phyloP scores from a whole-genome alignment of 2,888 invertebrate genomes.

The Epistrophe grossulariae region DNA sequence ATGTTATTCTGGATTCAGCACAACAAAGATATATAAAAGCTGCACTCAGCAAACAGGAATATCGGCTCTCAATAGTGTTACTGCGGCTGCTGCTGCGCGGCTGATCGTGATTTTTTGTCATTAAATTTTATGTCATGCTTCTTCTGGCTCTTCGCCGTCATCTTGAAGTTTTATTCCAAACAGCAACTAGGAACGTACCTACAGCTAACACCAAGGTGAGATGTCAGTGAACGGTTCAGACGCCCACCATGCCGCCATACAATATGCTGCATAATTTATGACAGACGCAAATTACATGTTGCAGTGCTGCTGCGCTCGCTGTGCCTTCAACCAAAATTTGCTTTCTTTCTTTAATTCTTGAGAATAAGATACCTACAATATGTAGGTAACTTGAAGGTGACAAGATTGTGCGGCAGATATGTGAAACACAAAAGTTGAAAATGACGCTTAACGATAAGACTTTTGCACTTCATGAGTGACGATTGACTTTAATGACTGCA shows the following conservation, averaged over 20 bases:
- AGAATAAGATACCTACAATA: not conserved
- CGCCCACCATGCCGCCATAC: conserved; percentile 61
- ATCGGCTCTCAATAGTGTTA: conserved; percentile 55
- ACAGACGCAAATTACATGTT: conserved; percentile 73
- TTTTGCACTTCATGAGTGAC: conserved; percentile 55
- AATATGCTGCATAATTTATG: conserved; percentile 72
- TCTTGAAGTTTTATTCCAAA: conserved; percentile 8
- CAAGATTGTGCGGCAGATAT: conserved; percentile 57
- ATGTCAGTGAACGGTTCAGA: conserved; percentile 75
- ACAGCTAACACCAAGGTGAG: conserved; percentile 72
- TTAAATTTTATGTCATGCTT: conserved; percentile 75
- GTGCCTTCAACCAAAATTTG: conserved; percentile 51
- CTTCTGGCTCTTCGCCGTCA: conserved; percentile 52
- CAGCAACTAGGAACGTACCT: conserved; percentile 6
- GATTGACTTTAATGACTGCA: conserved; percentile 54
- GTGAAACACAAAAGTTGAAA: conserved; percentile 21
- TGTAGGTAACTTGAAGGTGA: conserved; percentile 41
- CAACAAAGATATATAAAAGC: not conserved
- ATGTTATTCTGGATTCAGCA: conserved; percentile 58
- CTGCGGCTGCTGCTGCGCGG: conserved; percentile 29
- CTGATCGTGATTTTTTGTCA: conserved; percentile 73
- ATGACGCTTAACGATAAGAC: conserved; percentile 43
- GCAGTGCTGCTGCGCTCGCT: conserved; percentile 28
- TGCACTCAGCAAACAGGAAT: conserved; percentile 58
- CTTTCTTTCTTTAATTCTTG: conserved; percentile 52